phyloP scores from a whole-genome alignment of 2,888 invertebrate genomes.

The Ormyrus thymus region DNA sequence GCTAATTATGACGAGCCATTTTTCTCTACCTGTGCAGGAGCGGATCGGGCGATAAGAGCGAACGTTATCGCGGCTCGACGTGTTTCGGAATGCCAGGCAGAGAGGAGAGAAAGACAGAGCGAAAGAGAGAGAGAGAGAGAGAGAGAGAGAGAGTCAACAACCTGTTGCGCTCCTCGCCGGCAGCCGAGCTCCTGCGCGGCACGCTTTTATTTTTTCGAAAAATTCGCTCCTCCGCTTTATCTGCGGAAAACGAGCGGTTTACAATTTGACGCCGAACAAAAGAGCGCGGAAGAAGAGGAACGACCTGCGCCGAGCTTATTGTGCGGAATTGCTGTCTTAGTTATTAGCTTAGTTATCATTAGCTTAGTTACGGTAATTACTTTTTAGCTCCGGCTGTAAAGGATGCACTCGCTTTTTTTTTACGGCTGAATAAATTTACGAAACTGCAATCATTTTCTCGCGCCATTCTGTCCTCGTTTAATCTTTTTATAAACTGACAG shows the following conservation, averaged over 20 bases:
- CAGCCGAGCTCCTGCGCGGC: not conserved
- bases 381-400: constrained; percentile 28
- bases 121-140: constrained; percentile 4
- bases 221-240: constrained; percentile 47
- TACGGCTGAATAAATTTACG: too few relatives aligned
- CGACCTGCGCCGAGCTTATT: not conserved
- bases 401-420: not conserved
- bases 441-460: too few relatives aligned
- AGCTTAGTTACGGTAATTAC: constrained; percentile 32
- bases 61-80: not conserved
- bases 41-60: not conserved
- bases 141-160: constrained; percentile 40
- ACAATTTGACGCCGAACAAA: too few relatives aligned
- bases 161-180: constrained; percentile 39
- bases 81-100: not conserved
- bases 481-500: too few relatives aligned
- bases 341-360: not conserved
- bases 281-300: not conserved
- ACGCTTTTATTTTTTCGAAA: constrained; percentile 44
- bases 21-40: not conserved
- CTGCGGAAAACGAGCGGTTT: constrained; percentile 23
- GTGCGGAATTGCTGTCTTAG: too few relatives aligned
- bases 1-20: constrained; percentile 41
- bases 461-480: too few relatives aligned
- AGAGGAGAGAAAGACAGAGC: constrained; percentile 4